phyloP scores from a whole-genome alignment of 2,797 vertebrate species.

The Poeciliopsis presidionis region DNA sequence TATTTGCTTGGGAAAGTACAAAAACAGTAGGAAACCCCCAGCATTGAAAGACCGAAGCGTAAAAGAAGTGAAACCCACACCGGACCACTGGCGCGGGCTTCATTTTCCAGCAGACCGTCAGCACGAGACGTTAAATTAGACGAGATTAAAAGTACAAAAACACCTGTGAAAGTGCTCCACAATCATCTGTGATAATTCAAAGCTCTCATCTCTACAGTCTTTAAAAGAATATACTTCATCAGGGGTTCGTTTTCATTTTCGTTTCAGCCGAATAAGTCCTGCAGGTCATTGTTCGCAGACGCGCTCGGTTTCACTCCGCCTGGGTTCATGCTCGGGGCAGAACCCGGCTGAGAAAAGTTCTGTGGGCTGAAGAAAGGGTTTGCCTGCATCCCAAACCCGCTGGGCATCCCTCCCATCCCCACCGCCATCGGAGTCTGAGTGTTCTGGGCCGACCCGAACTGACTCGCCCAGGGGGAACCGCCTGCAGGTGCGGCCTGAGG shows the following conservation, averaged over 20 bases:
- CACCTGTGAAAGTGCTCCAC: constrained; percentile 46
- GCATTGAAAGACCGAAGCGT: constrained; percentile 63
- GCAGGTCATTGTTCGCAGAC: constrained; percentile 94
- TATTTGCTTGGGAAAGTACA: constrained; percentile 45
- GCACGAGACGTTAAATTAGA: constrained; percentile 40
- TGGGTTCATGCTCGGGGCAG: constrained; percentile 74
- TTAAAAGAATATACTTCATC: constrained; percentile 45
- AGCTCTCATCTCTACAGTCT: constrained; percentile 27
- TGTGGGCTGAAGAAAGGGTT: constrained; percentile 98
- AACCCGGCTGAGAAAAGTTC: constrained; percentile 88
- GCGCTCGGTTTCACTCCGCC: constrained; percentile 86
- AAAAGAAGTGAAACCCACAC: constrained; percentile 54
- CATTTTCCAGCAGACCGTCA: constrained; percentile 44
- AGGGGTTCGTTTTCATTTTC: not conserved
- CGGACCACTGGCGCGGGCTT: constrained; percentile 24
- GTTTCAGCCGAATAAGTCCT: constrained; percentile 94
- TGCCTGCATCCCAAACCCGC: constrained; percentile 93
- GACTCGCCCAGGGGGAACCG: constrained; percentile 88
- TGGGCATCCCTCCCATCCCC: constrained; percentile 75
- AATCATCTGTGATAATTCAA: constrained; percentile 52
- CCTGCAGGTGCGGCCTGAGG: constrained; percentile 75
- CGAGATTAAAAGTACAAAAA: constrained; percentile 57
- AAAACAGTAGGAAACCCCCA: constrained; percentile 77
- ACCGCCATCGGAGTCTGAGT: constrained; percentile 77
- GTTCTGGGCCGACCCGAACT: constrained; percentile 80